Evolutionary conservation across 1,140 invertebrate genomes (phyloP), one percentile per base, ranked within the genome.

Genomic region (Trichoplusia ni): DNA sequence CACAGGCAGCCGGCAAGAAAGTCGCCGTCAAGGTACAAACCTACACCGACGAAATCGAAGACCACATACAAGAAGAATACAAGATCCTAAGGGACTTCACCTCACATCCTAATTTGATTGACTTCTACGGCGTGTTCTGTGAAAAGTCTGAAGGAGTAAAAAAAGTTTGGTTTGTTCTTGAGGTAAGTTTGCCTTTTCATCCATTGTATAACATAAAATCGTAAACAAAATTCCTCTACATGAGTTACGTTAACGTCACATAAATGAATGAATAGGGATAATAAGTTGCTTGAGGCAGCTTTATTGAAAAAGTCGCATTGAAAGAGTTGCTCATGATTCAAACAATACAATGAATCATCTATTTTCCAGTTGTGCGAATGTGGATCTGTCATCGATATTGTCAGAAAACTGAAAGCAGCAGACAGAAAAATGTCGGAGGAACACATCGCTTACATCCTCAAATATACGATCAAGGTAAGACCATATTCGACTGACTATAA

Each of bases 131-230:
- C 19, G 94, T 95, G 11, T 98, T 94, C 86, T 93, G 95, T 65
- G 94, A 94, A 53, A 93, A 92, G 64, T 92, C 91, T 5, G 92
- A 93, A 42, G 90, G 90, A 6, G 91, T 93, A 4, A 95, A 95
- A 72, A 95, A 97, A 82, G 92, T 98, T 42, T 98, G 97, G 97
- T 95, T 98, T 78, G 94, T 96, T 33, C 93, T 98, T 92, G 96
- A 98, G 94, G 96, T 98, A 90, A 92, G 91, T 71, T 2, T 4
- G 13, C 4, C 0, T 11, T 11, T 11, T 3, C 16, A 27, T 29
- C 16, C 3, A 19, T 1, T 8, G 8, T n/a, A n/a, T 35, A 0
- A 8, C 46, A 54, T 33, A 65, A 7, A 11, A 42, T n/a, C 46
- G 14, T 49, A 37, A 25, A 38, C 11, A 29, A 23, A 25, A 64